Evolutionary conservation across 2,113 vertebrate species (phyloP).

Genomic region (Chiloscyllium plagiosum): DNA sequence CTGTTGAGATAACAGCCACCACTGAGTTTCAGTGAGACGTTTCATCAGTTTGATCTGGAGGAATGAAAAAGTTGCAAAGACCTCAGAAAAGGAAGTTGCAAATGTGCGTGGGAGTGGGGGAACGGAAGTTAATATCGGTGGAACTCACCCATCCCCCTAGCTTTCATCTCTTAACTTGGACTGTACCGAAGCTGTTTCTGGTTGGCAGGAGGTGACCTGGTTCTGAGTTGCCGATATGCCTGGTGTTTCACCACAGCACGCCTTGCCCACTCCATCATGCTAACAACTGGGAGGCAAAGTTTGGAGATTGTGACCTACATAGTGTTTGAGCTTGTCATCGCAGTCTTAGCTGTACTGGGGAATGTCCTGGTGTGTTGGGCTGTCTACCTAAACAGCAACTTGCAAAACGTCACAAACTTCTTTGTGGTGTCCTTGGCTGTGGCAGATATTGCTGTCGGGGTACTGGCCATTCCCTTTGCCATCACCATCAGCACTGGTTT

Average conservation of each 20-base stretch:
- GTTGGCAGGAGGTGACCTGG: constrained; percentile 41
- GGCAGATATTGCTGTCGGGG: constrained; percentile 87
- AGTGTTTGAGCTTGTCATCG: constrained; percentile 80
- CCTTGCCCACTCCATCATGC: constrained; percentile 63
- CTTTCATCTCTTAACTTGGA: background rate
- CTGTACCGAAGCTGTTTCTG: background rate
- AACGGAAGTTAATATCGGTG: background rate
- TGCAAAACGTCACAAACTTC: constrained; percentile 94
- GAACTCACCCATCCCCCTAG: background rate
- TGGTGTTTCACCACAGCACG: constrained; percentile 57
- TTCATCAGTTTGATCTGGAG: background rate
- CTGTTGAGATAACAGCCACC: background rate
- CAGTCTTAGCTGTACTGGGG: constrained; percentile 78
- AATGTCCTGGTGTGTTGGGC: constrained; percentile 97
- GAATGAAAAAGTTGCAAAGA: no score
- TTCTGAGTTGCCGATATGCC: constrained; percentile 75
- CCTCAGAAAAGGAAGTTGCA: background rate
- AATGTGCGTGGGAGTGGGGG: background rate
- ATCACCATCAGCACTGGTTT: constrained; percentile 90
- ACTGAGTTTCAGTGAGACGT: no score
- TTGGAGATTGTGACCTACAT: constrained; percentile 64
- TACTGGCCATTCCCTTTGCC: constrained; percentile 89
- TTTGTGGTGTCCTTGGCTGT: constrained; percentile 89
- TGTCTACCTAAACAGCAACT: constrained; percentile 83
- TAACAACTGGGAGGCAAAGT: constrained; percentile 47